phyloP scores from a whole-genome alignment of 2,797 vertebrate genomes.

The Lepus townsendii region DNA sequence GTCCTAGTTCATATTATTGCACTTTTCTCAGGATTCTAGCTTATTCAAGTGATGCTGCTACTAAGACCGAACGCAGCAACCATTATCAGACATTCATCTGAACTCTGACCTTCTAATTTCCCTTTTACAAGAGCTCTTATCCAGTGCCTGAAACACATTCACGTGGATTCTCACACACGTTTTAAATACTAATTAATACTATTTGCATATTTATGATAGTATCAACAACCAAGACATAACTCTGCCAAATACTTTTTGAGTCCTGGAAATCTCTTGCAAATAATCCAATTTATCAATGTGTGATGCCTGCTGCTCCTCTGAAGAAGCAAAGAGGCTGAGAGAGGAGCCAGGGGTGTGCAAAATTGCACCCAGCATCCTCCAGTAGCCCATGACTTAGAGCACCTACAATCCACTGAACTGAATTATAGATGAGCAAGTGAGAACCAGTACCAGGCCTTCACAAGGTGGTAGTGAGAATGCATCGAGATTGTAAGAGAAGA shows the following conservation, averaged over 20 bases:
- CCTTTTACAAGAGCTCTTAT: not conserved
- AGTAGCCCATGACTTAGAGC: not conserved
- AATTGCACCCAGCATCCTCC: not conserved
- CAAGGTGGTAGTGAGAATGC: not conserved
- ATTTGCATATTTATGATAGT: not conserved
- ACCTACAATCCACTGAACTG: not conserved
- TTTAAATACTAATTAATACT: not conserved
- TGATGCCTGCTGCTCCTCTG: not conserved
- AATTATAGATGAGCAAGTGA: not conserved
- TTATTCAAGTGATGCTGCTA: not conserved
- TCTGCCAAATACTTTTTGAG: not conserved
- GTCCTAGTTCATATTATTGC: not conserved
- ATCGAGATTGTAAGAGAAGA: not conserved
- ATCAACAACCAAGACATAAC: not conserved
- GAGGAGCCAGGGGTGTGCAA: not conserved
- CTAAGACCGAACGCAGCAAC: not conserved
- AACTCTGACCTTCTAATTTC: not conserved
- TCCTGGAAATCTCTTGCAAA: constrained; percentile 20
- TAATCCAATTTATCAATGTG: not conserved
- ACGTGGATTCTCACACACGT: not conserved
- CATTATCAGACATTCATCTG: not conserved
- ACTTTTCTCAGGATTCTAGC: not conserved
- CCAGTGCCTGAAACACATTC: not conserved
- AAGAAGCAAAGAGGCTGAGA: not conserved
- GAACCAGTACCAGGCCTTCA: not conserved